Evolutionary conservation across 2,888 invertebrate species (phyloP).

Genomic region (Aphrophora alni): DNA sequence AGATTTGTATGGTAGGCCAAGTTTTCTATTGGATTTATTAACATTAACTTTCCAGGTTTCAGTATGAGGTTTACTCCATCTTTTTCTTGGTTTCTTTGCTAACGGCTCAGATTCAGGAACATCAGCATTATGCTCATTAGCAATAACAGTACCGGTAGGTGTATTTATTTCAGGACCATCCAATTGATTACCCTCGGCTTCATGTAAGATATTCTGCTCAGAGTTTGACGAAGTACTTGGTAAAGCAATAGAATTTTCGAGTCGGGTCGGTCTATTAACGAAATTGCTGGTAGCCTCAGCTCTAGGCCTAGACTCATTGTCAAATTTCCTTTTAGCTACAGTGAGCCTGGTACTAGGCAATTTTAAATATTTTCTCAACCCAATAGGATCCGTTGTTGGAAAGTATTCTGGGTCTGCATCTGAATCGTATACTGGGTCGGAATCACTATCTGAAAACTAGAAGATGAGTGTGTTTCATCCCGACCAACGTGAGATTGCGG

Average conservation of each 20-base stretch:
- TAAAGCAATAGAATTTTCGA: no score
- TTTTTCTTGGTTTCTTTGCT: background rate
- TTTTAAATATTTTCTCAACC: background rate
- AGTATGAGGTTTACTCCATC: constrained; percentile 9
- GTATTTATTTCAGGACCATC: no score
- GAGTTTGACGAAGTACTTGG: no score
- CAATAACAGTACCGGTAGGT: no score
- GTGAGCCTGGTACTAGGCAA: background rate
- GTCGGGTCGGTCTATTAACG: no score
- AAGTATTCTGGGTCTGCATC: no score
- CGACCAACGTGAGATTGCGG: no score
- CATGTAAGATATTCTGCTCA: no score
- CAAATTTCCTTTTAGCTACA: no score
- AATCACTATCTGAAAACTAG: background rate
- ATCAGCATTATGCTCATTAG: no score
- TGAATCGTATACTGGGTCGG: background rate
- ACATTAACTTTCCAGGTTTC: constrained; percentile 14
- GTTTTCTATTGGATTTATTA: constrained; percentile 10
- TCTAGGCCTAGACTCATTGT: no score
- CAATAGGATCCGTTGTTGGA: background rate
- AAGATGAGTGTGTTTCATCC: background rate
- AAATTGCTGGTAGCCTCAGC: no score
- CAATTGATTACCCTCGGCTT: background rate
- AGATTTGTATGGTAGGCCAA: constrained; percentile 7
- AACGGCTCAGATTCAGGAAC: background rate